A percentile compares a stretch with the other conserved stretches of the same genome.
phyloP scores from a whole-genome alignment of 2,797 vertebrate species.

The Hephaestus fuliginosus region DNA sequence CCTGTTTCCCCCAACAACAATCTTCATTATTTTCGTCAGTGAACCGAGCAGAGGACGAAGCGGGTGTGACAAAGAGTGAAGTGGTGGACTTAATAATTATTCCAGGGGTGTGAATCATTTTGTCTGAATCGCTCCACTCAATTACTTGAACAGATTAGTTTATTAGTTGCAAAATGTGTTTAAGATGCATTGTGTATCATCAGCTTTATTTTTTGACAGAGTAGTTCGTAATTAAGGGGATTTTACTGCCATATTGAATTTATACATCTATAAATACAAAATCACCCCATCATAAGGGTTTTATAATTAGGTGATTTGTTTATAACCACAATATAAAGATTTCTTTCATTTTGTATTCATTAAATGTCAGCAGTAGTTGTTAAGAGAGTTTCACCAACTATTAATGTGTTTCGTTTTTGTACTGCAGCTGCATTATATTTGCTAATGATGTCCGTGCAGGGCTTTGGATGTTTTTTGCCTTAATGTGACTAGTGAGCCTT shows the following conservation, averaged over 20 bases:
- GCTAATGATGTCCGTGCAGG: background rate
- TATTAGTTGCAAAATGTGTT: background rate
- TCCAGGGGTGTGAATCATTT: background rate
- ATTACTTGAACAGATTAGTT: slow-evolving; percentile 8
- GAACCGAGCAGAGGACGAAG: background rate
- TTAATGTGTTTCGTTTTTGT: background rate
- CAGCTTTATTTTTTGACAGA: background rate
- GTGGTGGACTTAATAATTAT: background rate
- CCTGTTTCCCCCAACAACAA: background rate
- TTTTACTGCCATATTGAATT: background rate
- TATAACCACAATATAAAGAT: background rate
- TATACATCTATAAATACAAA: background rate
- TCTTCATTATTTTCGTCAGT: background rate
- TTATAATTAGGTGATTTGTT: background rate
- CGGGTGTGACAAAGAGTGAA: too few relatives aligned
- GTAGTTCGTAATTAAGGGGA: background rate
- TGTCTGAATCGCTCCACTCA: background rate
- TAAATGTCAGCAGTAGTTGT: background rate
- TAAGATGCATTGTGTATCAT: background rate
- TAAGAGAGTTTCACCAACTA: background rate
- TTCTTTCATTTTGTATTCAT: background rate
- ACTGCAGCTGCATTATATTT: background rate
- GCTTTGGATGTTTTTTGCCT: background rate
- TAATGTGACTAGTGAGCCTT: background rate
- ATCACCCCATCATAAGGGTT: background rate